Evolutionary conservation across 1,140 invertebrate genomes (phyloP).

Genomic region (Heliothis virescens): DNA sequence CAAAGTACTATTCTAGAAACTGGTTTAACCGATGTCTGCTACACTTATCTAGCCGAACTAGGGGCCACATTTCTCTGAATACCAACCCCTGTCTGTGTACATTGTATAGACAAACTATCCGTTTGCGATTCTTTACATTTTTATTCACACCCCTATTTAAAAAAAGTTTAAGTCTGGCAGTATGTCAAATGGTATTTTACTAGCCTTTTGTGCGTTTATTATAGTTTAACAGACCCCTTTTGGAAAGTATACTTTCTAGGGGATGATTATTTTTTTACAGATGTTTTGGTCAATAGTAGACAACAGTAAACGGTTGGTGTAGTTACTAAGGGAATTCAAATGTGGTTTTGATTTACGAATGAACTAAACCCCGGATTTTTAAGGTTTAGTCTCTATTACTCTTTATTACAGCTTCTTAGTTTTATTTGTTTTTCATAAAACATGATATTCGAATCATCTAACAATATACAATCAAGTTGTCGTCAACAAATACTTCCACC

Average conservation of each 20-base stretch:
- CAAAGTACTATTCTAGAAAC: neutral
- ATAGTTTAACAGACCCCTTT: neutral
- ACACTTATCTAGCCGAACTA: neutral
- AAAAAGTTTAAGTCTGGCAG: constrained; percentile 1
- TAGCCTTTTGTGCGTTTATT: neutral
- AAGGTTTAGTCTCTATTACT: no score
- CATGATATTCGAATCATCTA: no score
- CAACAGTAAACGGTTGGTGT: no score
- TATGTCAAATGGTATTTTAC: neutral
- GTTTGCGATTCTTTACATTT: constrained; percentile 23
- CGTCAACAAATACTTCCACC: neutral
- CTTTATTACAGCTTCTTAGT: no score
- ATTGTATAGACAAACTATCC: constrained; percentile 19
- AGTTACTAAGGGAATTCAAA: no score
- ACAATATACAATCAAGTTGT: no score
- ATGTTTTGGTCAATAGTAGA: no score
- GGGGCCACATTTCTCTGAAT: neutral
- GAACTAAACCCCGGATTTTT: no score
- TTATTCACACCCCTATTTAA: constrained; percentile 25
- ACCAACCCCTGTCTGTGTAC: constrained; percentile 7
- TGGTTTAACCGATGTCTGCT: neutral
- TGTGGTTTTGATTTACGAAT: no score
- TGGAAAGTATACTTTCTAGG: no score
- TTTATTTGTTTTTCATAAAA: no score
- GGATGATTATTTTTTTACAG: no score